Percentiles rank a stretch among this genome's conserved stretches.
phyloP scores from a whole-genome alignment of 2,113 vertebrate species.

The Oophaga pumilio region DNA sequence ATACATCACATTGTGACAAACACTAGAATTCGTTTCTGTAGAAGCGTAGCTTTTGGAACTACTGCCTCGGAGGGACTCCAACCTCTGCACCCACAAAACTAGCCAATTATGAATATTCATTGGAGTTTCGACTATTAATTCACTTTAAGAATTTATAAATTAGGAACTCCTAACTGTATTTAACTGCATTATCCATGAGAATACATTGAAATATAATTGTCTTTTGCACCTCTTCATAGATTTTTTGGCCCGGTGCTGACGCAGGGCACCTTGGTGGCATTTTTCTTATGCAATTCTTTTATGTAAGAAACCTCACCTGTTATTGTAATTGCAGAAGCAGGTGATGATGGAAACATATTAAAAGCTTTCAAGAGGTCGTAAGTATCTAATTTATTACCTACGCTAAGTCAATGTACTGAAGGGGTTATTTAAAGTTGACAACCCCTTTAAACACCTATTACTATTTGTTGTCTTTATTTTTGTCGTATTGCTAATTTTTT shows the following conservation, averaged over 20 bases:
- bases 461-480: background rate
- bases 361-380: slow-evolving; percentile 52
- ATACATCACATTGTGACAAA: no score
- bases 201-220: background rate
- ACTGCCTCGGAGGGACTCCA: no score
- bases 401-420: background rate
- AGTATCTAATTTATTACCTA: background rate
- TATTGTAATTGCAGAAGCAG: background rate
- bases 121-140: no score
- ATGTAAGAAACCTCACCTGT: background rate
- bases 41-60: no score
- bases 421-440: background rate
- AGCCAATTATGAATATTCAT: no score
- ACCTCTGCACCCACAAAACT: no score
- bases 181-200: background rate
- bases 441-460: background rate
- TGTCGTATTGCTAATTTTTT: background rate
- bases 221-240: background rate
- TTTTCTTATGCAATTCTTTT: background rate
- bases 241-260: background rate
- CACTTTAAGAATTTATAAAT: no score
- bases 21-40: no score
- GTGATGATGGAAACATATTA: slow-evolving; percentile 47
- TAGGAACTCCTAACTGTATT: background rate
- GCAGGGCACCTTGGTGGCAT: background rate